Percentiles rank a stretch among this genome's conserved stretches.
Evolutionary conservation across 37 sponge, comb jelly and placozoan genomes (phyloP).

Genomic region (Petrosia ficiformis): DNA sequence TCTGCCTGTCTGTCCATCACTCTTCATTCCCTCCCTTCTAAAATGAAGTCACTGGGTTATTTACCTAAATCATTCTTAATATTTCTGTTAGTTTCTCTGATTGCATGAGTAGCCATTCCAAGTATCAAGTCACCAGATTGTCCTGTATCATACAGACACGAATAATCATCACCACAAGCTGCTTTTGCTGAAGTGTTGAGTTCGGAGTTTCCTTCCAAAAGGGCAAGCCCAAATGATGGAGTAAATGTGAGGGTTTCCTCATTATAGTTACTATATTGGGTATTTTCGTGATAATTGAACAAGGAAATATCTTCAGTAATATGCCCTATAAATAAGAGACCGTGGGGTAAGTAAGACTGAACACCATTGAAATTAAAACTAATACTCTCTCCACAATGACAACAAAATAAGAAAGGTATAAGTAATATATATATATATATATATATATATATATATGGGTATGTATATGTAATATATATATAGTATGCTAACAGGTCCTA

Average conservation of each 20-base stretch:
- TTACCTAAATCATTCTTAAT: conserved; percentile 14
- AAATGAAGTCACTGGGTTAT: too few species aligned
- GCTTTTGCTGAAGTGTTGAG: neutral
- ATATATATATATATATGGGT: conserved; percentile 1
- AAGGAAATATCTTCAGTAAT: conserved; percentile 12
- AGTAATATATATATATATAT: neutral
- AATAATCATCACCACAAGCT: conserved; percentile 3
- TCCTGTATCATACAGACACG: conserved; percentile 25
- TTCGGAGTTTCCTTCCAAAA: neutral
- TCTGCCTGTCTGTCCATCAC: too few species aligned
- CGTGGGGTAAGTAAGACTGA: neutral
- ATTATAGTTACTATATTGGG: conserved; percentile 3
- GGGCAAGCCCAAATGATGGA: neutral
- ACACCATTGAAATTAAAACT: too few species aligned
- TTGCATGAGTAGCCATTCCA: conserved; percentile 11
- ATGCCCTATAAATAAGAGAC: conserved; percentile 33
- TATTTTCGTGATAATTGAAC: conserved; percentile 30
- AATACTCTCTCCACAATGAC: too few species aligned
- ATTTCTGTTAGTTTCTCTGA: conserved; percentile 1
- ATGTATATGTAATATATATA: too few species aligned
- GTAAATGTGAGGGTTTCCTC: conserved; percentile 4
- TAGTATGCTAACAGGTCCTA: too few species aligned
- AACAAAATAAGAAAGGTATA: too few species aligned
- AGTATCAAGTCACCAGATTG: conserved; percentile 4
- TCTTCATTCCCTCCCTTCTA: too few species aligned